Conservation (phyloP, 2,113 vertebrate genomes). For the Xiphorhynchus elegans region DNA sequence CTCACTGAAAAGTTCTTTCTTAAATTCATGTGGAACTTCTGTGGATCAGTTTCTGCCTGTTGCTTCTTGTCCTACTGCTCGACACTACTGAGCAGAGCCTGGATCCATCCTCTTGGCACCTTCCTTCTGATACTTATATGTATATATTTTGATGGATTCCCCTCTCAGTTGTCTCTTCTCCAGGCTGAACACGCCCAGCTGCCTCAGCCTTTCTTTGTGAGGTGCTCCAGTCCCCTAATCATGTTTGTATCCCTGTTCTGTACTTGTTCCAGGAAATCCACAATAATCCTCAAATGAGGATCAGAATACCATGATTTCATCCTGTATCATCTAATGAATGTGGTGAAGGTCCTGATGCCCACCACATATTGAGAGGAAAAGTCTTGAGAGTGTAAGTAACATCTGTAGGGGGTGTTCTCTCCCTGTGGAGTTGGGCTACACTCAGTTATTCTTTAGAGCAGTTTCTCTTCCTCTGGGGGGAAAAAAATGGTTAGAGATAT, state of each 20-base stretch:
- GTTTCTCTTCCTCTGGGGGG: background rate
- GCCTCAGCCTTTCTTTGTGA: background rate
- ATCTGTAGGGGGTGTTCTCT: accelerated
- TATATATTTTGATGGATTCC: background rate
- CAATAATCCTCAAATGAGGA: background rate
- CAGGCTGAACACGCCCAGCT: background rate
- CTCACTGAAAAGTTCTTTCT: background rate
- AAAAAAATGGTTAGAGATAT: background rate
- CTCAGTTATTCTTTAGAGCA: background rate
- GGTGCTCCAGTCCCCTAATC: background rate
- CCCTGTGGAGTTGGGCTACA: background rate
- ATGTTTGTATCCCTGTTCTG: background rate
- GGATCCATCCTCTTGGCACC: background rate
- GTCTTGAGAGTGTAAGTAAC: background rate
- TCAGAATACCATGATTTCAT: background rate
- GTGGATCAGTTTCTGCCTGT: background rate
- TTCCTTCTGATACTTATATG: background rate
- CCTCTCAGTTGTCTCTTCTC: background rate
- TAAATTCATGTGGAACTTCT: background rate
- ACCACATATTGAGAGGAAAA: background rate
- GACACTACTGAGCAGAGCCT: background rate
- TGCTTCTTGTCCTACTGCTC: background rate
- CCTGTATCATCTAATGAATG: background rate
- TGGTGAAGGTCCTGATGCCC: background rate
- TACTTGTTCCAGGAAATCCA: background rate